Evolutionary conservation across 2,797 vertebrate genomes (phyloP), one percentile per base, ranked within the genome.

Genomic region (Schizothorax lantsangensis): DNA sequence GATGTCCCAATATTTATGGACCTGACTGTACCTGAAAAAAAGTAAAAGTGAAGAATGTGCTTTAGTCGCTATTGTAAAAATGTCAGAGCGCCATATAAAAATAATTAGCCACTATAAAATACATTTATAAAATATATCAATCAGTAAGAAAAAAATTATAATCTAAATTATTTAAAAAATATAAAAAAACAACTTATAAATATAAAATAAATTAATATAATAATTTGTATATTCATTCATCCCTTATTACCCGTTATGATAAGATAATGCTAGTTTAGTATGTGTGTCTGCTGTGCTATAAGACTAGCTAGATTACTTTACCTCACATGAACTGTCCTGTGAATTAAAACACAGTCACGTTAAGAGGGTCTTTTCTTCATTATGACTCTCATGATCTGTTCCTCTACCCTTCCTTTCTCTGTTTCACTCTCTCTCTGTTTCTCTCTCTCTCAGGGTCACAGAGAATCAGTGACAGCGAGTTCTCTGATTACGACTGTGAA

Each of bases 401-500:
- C 11, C 9, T 83, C 26, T 43, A 47, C 77, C 10, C 26, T 77
- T 38, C 77, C 5, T 81, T n/a, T 88, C 79, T 73, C 49, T 75
- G n/a, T 33, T 49, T 40, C 47, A 68, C 7, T 66, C 30, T 68
- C 54, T 79, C 88, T n/a, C 90, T 30, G 40, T 83, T n/a, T 43
- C 47, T 74, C 8, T 68, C n/a, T 69, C 57, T 79, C 88, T n/a
- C 90, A 99, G 98, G 97, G 90, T 98, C 97, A 89, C 97, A 98
- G 93, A 96, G 97, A 93, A 97, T 98, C 94, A 97, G 97, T 84
- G 97, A 98, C 89, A 96, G 96, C 38, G 97, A 99, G 95, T 96
- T 98, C 88, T 98, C 98, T 87, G 97, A 99, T 91, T 98, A 97
- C 45, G 98, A 99, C 91, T 98, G 97, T 93, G 98, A 99, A 89